phyloP scores from a whole-genome alignment of 2,888 invertebrate genomes.

The Argyresthia goedartella region DNA sequence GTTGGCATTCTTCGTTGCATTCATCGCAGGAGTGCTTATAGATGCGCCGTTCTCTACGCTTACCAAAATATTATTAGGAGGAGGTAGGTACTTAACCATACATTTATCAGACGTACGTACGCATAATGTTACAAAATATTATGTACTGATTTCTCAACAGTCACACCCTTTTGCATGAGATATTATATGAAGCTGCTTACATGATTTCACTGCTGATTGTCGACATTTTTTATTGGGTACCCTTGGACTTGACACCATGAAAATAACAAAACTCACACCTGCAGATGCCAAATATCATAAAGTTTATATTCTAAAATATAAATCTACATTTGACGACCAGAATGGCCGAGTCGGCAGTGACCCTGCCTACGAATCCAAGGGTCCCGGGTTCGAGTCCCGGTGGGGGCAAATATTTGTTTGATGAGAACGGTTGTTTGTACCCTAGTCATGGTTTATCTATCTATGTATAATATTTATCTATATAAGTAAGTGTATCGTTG shows the following conservation, averaged over 20 bases:
- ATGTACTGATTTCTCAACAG: not conserved
- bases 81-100: conserved; percentile 12
- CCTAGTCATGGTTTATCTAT: no score
- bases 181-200: not conserved
- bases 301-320: no score
- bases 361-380: no score
- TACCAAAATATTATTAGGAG: not conserved
- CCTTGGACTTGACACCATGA: not conserved
- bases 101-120: not conserved
- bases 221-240: not conserved
- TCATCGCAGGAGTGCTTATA: not conserved
- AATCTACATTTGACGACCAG: no score
- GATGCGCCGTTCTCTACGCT: conserved; percentile 2
- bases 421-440: no score
- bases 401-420: no score
- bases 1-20: not conserved
- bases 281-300: no score
- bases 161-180: not conserved
- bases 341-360: no score
- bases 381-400: no score
- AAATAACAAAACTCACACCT: no score
- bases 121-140: not conserved
- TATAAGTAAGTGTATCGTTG: no score
- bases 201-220: not conserved
- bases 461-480: no score